Base-by-base conservation (phyloP, 2,797 vertebrate genomes). In the Lemur catta region DNA sequence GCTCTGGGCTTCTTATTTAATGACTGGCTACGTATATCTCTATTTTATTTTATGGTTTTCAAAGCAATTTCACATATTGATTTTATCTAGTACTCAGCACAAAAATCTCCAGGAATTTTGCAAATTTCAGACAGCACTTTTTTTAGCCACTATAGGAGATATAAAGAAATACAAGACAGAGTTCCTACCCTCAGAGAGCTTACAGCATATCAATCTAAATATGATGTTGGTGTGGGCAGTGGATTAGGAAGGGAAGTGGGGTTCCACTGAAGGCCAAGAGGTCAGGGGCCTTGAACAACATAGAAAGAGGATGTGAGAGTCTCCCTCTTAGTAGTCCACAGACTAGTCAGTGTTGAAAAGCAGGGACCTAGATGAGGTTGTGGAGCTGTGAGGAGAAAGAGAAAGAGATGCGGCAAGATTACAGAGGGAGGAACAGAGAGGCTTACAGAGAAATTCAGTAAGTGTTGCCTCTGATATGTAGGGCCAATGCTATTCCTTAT, bases 41-140 rank as follows among this genome's bases (percentile, higher is more conserved):
- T 91, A 11, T 59, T 71, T 72, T 89, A 75, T 88, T 38, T 52
- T 81, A 75, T 38, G 46, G 30, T 81, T 94, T 95, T 94, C 81
- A 95, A 93, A 94, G 28, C 38, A 61, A 30, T 92, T 81, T 91
- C 65, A 89, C 18, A 11, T 81, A 55, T 35, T 78, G n/a, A 75
- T 92, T 95, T 93, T 52, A 90, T 79, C 84, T 92, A 55, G 28
- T 43, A 72, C 38, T 71, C 41, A 95, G 20, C n/a, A 65, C 28
- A 71, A 79, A 90, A 78, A 52, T 93, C 28, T 93, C 81, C 4
- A 81, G 50, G 86, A 87, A 33, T 43, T 87, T 76, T 92, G 26
- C 76, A 24, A 71, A 52, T 75, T 89, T 81, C 35, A 89, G 55
- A 89, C 7, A 82, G 35, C 17, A 75, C 72, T 41, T 59, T 72